Base-by-base conservation (phyloP, 2,888 invertebrate species). In the Opisthograptis luteolata region DNA sequence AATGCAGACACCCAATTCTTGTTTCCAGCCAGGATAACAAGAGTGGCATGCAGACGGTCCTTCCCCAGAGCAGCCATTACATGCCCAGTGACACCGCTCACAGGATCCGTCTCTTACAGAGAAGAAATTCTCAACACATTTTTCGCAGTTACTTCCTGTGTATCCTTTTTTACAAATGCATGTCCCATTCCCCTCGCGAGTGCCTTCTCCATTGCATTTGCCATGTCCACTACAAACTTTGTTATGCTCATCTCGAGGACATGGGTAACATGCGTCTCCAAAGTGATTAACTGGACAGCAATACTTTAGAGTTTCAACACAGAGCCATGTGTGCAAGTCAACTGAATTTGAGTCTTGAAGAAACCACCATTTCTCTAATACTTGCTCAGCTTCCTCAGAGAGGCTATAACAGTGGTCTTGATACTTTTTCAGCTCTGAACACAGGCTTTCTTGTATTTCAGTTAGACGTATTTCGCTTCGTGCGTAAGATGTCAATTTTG, bases 291-390 rank as follows among this genome's bases (percentile, higher is more conserved):
- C 89, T 0, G 97, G 96, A 71, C 99, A 99, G 81, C 99, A 99
- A 7, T 93, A 92, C 77, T 95, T 87, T 10, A 96, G 76, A 48
- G 92, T 92, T 12, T 95, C 92, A 49, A 98, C 94, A 79, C 99
- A 99, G 12, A 99, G 84, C 93, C 94, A 97, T 51, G 75, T 72
- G 54, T 79, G 74, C 13, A 90, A 68, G 63, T 89, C 81, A 39
- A 69, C 55, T 42, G 79, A 62, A 52, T 64, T 65, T 55, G 92
- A 92, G 55, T 84, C 75, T 58, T 94, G 92, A 46, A 94, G 92
- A 56, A 94, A 94, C 95, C 98, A 99, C 97, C 98, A 99, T 15
- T 95, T 94, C 81, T 98, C 98, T 39, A 99, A 80, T 3, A 92
- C 76, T 62, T 93, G 92, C 78, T 98, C 98, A 58, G 95, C 92